A percentile compares a stretch with the other conserved stretches of the same genome.
phyloP scores from a whole-genome alignment of 2,888 invertebrate species.

The Oasisia sp. region DNA sequence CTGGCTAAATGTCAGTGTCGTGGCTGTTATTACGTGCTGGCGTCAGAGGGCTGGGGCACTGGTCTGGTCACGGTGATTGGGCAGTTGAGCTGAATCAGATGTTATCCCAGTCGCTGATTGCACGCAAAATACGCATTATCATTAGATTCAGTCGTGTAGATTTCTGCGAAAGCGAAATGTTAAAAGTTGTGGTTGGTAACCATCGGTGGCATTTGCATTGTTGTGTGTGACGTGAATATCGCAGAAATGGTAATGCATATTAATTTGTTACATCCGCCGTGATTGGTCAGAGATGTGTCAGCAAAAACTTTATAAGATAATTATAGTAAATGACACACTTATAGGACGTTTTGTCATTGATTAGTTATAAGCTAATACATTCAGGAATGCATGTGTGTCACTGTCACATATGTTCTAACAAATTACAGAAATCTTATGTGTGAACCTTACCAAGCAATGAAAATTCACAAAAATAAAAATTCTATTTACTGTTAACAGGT shows the following conservation, averaged over 20 bases:
- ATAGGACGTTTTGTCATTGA: too few relatives aligned
- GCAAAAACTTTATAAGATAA: background rate
- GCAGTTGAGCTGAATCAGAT: background rate
- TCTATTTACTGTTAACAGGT: too few relatives aligned
- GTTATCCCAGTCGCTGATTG: background rate
- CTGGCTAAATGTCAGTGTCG: background rate
- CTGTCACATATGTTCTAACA: too few relatives aligned
- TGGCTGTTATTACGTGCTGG: background rate
- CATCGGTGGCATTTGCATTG: background rate
- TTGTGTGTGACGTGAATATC: background rate
- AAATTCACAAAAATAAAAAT: too few relatives aligned
- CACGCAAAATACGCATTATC: background rate
- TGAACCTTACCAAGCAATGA: too few relatives aligned
- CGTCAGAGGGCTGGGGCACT: background rate
- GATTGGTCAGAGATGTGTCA: conserved; percentile 2
- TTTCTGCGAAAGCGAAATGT: background rate
- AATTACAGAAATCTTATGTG: too few relatives aligned
- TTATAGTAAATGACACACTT: too few relatives aligned
- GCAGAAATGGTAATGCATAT: background rate
- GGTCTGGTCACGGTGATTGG: background rate
- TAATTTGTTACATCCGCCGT: background rate
- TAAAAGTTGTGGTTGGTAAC: background rate
- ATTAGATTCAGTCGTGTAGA: background rate
- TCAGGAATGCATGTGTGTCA: too few relatives aligned
- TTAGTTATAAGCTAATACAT: too few relatives aligned